phyloP scores from a whole-genome alignment of 1,140 invertebrate species.

The Lepeophtheirus salmonis region DNA sequence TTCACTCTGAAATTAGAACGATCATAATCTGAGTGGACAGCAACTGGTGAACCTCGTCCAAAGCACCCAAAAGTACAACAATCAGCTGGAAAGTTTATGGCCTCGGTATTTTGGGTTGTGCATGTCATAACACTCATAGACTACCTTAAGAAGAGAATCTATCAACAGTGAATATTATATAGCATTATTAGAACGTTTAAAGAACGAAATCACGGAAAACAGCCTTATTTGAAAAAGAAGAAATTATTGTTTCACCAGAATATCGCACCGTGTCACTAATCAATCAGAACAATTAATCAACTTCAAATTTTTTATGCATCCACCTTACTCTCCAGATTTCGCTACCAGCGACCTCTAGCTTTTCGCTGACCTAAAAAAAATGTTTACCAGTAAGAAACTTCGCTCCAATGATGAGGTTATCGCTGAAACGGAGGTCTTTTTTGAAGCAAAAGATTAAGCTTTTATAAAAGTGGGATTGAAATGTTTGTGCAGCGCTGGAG shows the following conservation, averaged over 20 bases:
- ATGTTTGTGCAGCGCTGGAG: background rate
- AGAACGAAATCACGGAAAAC: background rate
- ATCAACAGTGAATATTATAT: background rate
- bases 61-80: background rate
- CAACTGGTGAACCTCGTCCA: background rate
- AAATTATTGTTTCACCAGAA: background rate
- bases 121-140: background rate
- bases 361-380: background rate
- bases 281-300: background rate
- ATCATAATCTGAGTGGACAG: background rate
- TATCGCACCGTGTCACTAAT: background rate
- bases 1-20: background rate
- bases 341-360: background rate
- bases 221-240: background rate
- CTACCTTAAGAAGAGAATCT: background rate
- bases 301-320: background rate
- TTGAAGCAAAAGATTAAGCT: background rate
- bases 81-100: background rate
- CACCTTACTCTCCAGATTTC: background rate
- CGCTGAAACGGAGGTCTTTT: background rate
- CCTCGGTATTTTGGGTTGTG: background rate
- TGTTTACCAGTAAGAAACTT: background rate
- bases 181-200: background rate
- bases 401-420: background rate
- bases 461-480: background rate